Conservation (phyloP, 2,113 vertebrate species). For the Sturnus vulgaris region DNA sequence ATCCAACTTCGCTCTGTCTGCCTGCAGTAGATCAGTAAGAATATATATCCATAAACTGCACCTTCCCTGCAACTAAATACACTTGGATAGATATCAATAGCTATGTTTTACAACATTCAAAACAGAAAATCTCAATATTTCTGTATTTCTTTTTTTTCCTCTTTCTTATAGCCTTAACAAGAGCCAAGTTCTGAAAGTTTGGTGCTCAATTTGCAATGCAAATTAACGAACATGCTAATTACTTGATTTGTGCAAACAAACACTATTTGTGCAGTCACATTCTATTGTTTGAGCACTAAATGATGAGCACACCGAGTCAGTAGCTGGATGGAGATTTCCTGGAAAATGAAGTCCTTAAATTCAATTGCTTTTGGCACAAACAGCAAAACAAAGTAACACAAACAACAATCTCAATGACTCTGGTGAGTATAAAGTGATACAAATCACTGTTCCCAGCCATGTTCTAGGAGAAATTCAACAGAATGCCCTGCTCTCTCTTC, state of each 20-base stretch:
- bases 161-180: neutral
- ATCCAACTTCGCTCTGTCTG: neutral
- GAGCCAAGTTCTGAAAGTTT: slow-evolving; percentile 5
- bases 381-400: slow-evolving; percentile 33
- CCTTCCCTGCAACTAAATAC: neutral
- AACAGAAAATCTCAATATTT: neutral
- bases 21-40: neutral
- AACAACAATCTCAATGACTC: neutral
- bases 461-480: neutral
- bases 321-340: slow-evolving; percentile 25
- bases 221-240: slow-evolving; percentile 1
- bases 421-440: neutral
- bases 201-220: neutral
- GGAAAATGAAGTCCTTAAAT: slow-evolving; percentile 48
- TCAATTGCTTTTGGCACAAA: slow-evolving; percentile 37
- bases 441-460: slow-evolving; percentile 2
- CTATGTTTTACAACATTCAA: neutral
- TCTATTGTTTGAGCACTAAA: slow-evolving; percentile 22
- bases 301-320: slow-evolving; percentile 1
- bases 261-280: slow-evolving; percentile 1
- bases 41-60: neutral
- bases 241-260: slow-evolving; percentile 33
- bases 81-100: neutral
- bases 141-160: neutral
- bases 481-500: neutral